Percentiles rank a stretch among this genome's conserved stretches.
These are phyloP conservation scores for Morbakka virulenta DNA, from an alignment of 30 jellyfish, hydroid and myxozoan genomes.

Conservation along the genomic window DNA sequence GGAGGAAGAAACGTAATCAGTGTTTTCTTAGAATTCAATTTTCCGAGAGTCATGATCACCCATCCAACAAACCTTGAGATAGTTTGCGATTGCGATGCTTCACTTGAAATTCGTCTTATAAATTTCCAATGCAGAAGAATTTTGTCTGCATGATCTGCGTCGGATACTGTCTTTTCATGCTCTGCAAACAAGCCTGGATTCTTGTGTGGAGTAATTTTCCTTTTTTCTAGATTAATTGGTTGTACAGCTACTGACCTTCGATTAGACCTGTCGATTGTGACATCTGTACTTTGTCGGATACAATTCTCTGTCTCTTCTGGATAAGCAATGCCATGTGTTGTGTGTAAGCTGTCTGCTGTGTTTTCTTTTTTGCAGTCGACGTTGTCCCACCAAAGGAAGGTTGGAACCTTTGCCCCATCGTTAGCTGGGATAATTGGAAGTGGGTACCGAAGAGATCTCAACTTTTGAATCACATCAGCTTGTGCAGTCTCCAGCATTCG, in stretches of 20 bases:
- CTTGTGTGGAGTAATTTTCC: background rate
- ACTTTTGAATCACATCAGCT: background rate
- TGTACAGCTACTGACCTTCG: too few species aligned
- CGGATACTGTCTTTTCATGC: background rate
- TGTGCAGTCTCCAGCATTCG: conserved; percentile 36
- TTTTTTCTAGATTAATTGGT: background rate
- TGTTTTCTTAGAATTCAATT: background rate
- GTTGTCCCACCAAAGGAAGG: conserved; percentile 52
- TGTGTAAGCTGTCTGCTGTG: too few species aligned
- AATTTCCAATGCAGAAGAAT: background rate
- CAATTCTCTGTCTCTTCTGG: too few species aligned
- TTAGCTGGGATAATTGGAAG: conserved; percentile 31
- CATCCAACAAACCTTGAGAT: background rate
- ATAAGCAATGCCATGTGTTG: conserved; percentile 18
- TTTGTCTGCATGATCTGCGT: background rate
- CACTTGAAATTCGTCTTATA: background rate
- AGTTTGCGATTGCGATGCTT: background rate
- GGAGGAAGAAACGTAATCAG: conserved; percentile 24
- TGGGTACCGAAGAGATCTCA: conserved; percentile 24
- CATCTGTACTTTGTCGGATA: too few species aligned
- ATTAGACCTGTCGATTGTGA: too few species aligned
- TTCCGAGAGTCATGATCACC: background rate
- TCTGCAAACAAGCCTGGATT: conserved; percentile 7
- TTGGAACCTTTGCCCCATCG: background rate
- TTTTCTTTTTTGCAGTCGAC: conserved; percentile 19